Percentiles rank a stretch among this genome's conserved stretches.
These are phyloP conservation scores for Holcopasites calliopsidis DNA, from an alignment of 1,140 invertebrate species.

Conservation along the genomic window DNA sequence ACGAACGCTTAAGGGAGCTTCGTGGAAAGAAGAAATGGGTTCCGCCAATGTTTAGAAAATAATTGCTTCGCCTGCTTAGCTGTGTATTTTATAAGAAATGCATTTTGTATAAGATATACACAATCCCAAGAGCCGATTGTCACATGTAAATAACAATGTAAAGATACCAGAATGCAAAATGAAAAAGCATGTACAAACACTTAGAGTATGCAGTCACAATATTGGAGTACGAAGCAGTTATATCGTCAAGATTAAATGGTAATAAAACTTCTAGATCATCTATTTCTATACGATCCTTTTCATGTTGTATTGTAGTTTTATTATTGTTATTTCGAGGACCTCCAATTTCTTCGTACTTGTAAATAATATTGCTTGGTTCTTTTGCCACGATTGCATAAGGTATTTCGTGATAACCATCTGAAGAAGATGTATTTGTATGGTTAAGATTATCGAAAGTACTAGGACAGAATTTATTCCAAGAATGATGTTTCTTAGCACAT, in stretches of 20 bases:
- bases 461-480: neutral
- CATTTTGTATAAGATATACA: neutral
- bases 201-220: neutral
- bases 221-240: neutral
- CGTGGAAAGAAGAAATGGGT: slow-evolving; percentile 84
- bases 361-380: neutral
- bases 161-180: neutral
- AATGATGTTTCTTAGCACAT: neutral
- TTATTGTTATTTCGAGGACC: neutral
- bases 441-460: neutral
- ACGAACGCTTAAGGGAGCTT: slow-evolving; percentile 86
- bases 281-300: neutral
- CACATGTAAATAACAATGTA: slow-evolving; percentile 4
- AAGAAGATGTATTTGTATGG: neutral
- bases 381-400: neutral
- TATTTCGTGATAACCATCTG: neutral
- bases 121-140: too few species aligned
- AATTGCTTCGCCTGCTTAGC: too few species aligned
- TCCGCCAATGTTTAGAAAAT: slow-evolving; percentile 21
- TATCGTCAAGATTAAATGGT: slow-evolving; percentile 21
- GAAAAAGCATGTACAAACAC: neutral
- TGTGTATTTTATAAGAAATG: neutral
- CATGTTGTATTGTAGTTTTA: neutral
- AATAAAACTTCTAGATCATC: slow-evolving; percentile 23
- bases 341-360: slow-evolving; percentile 26